phyloP scores from a whole-genome alignment of 2,888 invertebrate genomes.

The Barypeithes pellucidus region DNA sequence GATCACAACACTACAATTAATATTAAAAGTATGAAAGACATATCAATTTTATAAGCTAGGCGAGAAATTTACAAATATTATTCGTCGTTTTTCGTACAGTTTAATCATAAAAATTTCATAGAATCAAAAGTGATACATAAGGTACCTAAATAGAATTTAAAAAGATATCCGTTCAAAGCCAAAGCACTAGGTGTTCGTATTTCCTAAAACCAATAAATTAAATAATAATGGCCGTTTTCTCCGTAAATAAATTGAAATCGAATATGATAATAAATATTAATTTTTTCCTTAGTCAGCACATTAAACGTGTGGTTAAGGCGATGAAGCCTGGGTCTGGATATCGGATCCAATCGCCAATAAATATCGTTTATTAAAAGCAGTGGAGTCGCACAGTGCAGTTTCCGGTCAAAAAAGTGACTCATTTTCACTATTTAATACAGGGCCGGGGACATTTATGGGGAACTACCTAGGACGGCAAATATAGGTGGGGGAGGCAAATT shows the following conservation, averaged over 20 bases:
- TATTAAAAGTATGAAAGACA: too few species aligned
- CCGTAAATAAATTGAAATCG: conserved; percentile 36
- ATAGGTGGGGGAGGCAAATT: too few species aligned
- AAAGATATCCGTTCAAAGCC: conserved; percentile 30
- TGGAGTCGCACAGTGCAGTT: too few species aligned
- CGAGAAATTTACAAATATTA: too few species aligned
- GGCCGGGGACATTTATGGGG: too few species aligned
- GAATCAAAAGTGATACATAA: conserved; percentile 9
- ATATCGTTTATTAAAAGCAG: conserved; percentile 28
- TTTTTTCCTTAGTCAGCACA: conserved; percentile 57
- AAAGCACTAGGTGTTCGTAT: neutral
- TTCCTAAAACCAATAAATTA: conserved; percentile 38
- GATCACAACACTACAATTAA: too few species aligned
- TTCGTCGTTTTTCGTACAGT: too few species aligned
- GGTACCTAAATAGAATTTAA: conserved; percentile 17
- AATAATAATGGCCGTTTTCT: conserved; percentile 29
- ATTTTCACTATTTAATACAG: too few species aligned
- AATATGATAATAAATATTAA: conserved; percentile 55
- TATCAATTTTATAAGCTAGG: too few species aligned
- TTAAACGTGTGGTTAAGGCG: conserved; percentile 55
- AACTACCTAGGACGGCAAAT: too few species aligned
- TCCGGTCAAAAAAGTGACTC: too few species aligned
- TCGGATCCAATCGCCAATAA: conserved; percentile 34
- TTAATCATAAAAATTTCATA: conserved; percentile 16
- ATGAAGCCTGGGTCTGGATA: conserved; percentile 25